phyloP scores from a whole-genome alignment of 1,140 invertebrate species.

The Zaprionus inermis region DNA sequence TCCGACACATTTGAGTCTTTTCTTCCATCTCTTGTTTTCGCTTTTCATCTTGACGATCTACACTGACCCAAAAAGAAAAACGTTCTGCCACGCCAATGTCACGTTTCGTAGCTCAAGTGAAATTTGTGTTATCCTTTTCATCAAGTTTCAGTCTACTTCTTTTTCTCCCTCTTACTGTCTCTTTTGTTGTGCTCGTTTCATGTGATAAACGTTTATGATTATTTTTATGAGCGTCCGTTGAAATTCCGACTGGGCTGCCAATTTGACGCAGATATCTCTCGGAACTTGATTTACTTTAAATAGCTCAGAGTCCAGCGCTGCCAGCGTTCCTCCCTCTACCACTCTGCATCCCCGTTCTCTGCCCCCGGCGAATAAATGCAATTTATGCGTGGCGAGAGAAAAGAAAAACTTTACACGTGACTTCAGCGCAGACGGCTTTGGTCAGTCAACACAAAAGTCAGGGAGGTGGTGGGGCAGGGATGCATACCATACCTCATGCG shows the following conservation, averaged over 20 bases:
- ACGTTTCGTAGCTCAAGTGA: conserved; percentile 50
- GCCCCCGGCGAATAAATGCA: conserved; percentile 45
- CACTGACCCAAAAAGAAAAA: conserved; percentile 56
- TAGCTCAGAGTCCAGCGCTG: conserved; percentile 36
- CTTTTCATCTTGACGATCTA: conserved; percentile 8
- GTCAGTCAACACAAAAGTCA: conserved; percentile 38
- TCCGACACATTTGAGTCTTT: background rate
- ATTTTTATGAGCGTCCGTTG: conserved; percentile 69
- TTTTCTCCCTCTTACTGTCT: conserved; percentile 1
- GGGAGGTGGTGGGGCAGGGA: too few relatives aligned
- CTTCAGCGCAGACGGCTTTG: conserved; percentile 55
- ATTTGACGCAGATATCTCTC: conserved; percentile 74
- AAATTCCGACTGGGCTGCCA: conserved; percentile 66
- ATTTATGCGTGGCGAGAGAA: conserved; percentile 63
- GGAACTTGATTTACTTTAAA: conserved; percentile 77
- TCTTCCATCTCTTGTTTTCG: background rate
- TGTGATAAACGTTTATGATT: conserved; percentile 82
- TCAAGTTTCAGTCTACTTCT: conserved; percentile 44
- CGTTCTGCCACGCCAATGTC: conserved; percentile 37
- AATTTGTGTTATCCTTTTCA: conserved; percentile 71
- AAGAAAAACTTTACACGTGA: conserved; percentile 64
- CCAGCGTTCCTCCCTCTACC: background rate
- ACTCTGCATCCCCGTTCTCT: background rate
- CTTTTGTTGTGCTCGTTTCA: conserved; percentile 50
- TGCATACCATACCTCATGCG: conserved; percentile 10